These are phyloP conservation scores for Capitulum mitella DNA, from an alignment of 2,888 invertebrate genomes.

Conservation along the genomic window DNA sequence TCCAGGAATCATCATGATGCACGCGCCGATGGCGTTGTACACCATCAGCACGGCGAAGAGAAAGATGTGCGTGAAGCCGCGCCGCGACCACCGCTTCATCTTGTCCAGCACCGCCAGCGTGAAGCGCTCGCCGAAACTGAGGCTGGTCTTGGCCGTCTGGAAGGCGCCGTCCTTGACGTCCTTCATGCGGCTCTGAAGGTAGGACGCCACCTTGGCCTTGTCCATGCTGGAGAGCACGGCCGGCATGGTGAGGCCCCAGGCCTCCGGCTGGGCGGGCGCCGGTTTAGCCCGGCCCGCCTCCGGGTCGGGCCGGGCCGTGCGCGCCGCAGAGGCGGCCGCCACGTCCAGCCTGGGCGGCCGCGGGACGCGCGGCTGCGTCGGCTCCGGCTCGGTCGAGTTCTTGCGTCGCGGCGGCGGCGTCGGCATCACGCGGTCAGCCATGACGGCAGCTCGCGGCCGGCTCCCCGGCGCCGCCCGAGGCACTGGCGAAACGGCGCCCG, in stretches of 20 bases:
- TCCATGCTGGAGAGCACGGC: conserved; percentile 28
- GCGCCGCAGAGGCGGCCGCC: background rate
- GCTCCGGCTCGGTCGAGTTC: background rate
- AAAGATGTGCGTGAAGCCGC: conserved; percentile 85
- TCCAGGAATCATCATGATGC: conserved; percentile 70
- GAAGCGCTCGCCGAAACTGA: conserved; percentile 74
- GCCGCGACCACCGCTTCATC: conserved; percentile 58
- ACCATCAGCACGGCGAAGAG: conserved; percentile 65
- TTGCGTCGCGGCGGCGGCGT: conserved; percentile 5
- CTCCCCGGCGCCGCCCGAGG: background rate
- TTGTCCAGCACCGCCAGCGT: conserved; percentile 72
- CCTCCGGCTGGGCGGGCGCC: background rate
- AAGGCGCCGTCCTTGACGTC: conserved; percentile 32
- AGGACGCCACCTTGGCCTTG: conserved; percentile 33
- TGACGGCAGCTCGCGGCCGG: background rate
- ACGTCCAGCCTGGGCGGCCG: conserved; percentile 9
- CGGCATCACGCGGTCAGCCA: background rate
- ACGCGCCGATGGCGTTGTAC: conserved; percentile 74
- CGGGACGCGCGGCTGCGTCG: background rate
- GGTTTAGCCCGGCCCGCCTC: background rate
- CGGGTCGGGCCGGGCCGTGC: background rate
- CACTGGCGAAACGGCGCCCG: too few relatives aligned
- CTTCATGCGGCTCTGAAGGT: conserved; percentile 31
- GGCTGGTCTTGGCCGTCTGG: conserved; percentile 58
- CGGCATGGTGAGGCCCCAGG: background rate